These are phyloP conservation scores for Melanotaenia pygmaea DNA, from an alignment of 2,797 vertebrate genomes.

Conservation along the genomic window DNA sequence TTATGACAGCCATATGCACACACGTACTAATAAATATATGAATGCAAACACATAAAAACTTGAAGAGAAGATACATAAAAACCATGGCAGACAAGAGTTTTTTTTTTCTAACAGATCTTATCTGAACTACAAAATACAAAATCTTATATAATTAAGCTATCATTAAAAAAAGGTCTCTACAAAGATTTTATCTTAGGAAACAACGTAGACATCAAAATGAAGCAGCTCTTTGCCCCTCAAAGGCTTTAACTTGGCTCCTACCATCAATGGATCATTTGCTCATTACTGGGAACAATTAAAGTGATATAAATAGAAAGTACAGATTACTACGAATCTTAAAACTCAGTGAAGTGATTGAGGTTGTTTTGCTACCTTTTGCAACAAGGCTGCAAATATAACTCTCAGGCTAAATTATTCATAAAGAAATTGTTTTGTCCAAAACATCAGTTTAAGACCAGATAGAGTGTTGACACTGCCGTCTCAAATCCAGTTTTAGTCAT, in stretches of 20 bases:
- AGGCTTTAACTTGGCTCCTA: slow-evolving; percentile 23
- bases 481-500: not conserved
- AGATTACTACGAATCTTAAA: slow-evolving; percentile 1
- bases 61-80: slow-evolving; percentile 6
- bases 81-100: slow-evolving; percentile 23
- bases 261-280: slow-evolving; percentile 33
- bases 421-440: not conserved
- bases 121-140: slow-evolving; percentile 41
- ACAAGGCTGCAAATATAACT: not conserved
- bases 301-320: not conserved
- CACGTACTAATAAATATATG: slow-evolving; percentile 37
- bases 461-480: not conserved
- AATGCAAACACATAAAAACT: slow-evolving; percentile 23
- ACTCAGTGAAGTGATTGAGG: not conserved
- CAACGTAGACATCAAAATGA: slow-evolving; percentile 46
- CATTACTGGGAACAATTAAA: not conserved
- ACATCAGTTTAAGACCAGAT: no score
- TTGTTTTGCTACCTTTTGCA: not conserved
- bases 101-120: slow-evolving; percentile 43
- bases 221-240: slow-evolving; percentile 59
- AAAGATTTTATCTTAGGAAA: slow-evolving; percentile 64
- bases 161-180: slow-evolving; percentile 33
- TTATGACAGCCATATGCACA: slow-evolving; percentile 29
- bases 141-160: slow-evolving; percentile 16
- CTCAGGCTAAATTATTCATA: not conserved